Conservation (phyloP, 2,797 vertebrate species). For the Alca torda region DNA sequence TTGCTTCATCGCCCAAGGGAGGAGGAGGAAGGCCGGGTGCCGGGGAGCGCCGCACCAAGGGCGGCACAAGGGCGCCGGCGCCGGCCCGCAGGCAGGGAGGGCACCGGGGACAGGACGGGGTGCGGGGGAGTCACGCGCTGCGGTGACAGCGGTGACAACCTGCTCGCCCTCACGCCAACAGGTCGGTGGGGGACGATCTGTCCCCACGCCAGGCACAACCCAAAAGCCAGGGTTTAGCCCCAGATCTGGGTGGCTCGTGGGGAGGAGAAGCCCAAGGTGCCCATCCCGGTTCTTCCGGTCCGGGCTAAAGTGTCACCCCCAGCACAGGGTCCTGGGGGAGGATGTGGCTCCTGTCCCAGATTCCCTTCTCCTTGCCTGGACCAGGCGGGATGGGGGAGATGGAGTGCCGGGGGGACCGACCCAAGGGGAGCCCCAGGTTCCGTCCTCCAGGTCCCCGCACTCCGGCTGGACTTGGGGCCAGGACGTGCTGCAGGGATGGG, state of each 20-base stretch:
- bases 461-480: rapidly evolving
- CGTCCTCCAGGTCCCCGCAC: rapidly evolving
- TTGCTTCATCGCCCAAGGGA: slow-evolving; percentile 62
- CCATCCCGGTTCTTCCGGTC: background rate
- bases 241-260: background rate
- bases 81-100: slow-evolving; percentile 39
- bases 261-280: background rate
- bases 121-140: background rate
- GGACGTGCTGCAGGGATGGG: background rate
- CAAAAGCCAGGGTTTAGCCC: background rate
- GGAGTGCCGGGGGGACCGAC: rapidly evolving
- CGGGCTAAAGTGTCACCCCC: background rate
- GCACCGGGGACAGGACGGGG: background rate
- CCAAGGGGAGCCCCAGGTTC: rapidly evolving
- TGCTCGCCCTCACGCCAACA: background rate
- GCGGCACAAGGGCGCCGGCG: slow-evolving; percentile 57
- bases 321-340: background rate
- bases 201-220: rapidly evolving
- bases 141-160: background rate
- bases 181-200: rapidly evolving
- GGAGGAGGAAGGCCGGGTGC: slow-evolving; percentile 39
- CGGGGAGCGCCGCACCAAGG: slow-evolving; percentile 28
- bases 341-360: background rate
- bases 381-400: rapidly evolving
- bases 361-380: background rate